Conservation (phyloP, 2,797 vertebrate genomes). For the Myotis myotis region DNA sequence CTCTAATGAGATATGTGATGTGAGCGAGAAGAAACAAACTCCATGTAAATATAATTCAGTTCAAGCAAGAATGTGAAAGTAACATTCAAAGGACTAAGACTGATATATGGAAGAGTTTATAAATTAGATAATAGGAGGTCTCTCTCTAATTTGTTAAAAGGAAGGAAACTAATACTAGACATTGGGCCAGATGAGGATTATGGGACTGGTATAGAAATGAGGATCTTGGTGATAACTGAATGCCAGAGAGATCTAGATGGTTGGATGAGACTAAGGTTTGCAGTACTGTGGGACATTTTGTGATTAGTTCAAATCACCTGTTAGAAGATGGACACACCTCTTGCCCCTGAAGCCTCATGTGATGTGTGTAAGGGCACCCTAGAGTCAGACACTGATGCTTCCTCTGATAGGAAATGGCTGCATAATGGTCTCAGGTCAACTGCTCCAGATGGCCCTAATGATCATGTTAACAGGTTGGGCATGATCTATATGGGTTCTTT, state of each 20-base stretch:
- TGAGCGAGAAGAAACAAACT: neutral
- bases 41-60: neutral
- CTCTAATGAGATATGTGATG: neutral
- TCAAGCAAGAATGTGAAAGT: neutral
- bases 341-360: neutral
- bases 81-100: neutral
- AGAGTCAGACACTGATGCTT: fast-evolving
- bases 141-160: neutral
- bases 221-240: neutral
- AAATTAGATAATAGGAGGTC: neutral
- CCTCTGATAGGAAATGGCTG: neutral
- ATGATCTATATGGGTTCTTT: neutral
- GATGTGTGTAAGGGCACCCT: neutral
- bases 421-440: neutral
- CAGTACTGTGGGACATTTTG: neutral
- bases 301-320: neutral
- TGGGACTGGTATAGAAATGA: neutral
- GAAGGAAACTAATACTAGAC: neutral
- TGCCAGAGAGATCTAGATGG: neutral
- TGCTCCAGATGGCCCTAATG: neutral
- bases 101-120: neutral
- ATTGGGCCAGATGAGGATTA: neutral
- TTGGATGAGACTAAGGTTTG: neutral
- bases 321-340: neutral
- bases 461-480: neutral